Conservation (phyloP, 1,140 invertebrate genomes). For the Ephestia elutella region DNA sequence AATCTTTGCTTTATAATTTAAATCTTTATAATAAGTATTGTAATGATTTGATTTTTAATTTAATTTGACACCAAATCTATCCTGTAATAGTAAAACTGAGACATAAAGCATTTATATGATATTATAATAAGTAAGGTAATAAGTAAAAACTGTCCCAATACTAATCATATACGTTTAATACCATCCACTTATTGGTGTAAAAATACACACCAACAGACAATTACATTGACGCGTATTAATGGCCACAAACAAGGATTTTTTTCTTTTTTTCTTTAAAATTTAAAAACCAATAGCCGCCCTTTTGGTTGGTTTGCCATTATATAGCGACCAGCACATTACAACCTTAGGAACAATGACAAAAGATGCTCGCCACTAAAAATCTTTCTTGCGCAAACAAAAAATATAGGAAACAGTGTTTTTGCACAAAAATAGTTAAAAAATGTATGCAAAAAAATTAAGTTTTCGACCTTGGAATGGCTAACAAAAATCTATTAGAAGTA, state of each 20-base stretch:
- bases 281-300: not conserved
- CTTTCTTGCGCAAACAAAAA: conserved; percentile 43
- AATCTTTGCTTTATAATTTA: too few relatives aligned
- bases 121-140: too few relatives aligned
- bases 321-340: not conserved
- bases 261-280: not conserved
- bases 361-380: conserved; percentile 12
- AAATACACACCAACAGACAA: conserved; percentile 2
- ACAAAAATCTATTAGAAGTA: not conserved
- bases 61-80: too few relatives aligned
- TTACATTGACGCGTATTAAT: not conserved
- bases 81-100: too few relatives aligned
- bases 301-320: not conserved
- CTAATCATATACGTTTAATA: not conserved
- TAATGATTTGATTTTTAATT: too few relatives aligned
- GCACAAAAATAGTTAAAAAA: conserved; percentile 45
- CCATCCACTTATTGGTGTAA: not conserved
- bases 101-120: too few relatives aligned
- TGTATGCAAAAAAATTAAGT: conserved; percentile 37
- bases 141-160: not conserved
- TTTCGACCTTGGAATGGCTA: conserved; percentile 28
- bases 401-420: conserved; percentile 49
- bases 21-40: too few relatives aligned
- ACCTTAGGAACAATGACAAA: conserved; percentile 9
- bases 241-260: not conserved